Evolutionary conservation across 2,113 vertebrate genomes (phyloP).

Genomic region (Hystrix cristata): DNA sequence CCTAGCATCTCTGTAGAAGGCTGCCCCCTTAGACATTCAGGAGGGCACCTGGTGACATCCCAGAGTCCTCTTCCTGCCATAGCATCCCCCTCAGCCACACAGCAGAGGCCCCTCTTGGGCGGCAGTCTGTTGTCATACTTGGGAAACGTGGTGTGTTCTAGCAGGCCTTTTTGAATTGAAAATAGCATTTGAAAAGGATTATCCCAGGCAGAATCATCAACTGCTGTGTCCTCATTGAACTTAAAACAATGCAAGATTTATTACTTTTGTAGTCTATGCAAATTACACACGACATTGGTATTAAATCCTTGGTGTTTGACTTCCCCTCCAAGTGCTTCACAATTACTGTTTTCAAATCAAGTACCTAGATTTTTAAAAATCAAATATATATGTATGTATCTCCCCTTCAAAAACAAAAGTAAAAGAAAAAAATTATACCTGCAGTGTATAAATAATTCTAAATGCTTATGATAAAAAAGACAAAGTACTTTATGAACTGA

Average conservation of each 20-base stretch:
- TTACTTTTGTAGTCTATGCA: conserved; percentile 69
- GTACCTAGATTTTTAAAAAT: not conserved
- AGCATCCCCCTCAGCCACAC: not conserved
- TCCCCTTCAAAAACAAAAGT: not conserved
- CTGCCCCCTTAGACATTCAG: not conserved
- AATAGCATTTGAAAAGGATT: conserved; percentile 70
- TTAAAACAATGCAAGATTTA: conserved; percentile 74
- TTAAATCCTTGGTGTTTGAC: conserved; percentile 52
- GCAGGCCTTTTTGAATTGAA: conserved; percentile 59
- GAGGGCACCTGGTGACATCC: not conserved
- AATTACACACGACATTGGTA: conserved; percentile 66
- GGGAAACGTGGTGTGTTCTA: conserved; percentile 33
- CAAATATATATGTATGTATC: not conserved
- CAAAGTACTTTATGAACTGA: not conserved
- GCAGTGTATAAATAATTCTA: conserved; percentile 28
- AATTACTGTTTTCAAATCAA: conserved; percentile 63
- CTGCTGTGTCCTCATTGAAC: conserved; percentile 73
- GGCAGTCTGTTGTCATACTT: not conserved
- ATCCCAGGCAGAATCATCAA: conserved; percentile 65
- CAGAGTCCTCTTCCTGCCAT: not conserved
- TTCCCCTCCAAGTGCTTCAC: not conserved
- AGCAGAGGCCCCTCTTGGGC: conserved; percentile 11
- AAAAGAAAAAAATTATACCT: not conserved
- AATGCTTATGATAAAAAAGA: not conserved
- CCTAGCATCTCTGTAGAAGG: not conserved